A percentile compares a stretch with the other conserved stretches of the same genome.
These are phyloP conservation scores for Australoheros scitulus DNA, from an alignment of 2,113 vertebrate genomes.

Conservation along the genomic window DNA sequence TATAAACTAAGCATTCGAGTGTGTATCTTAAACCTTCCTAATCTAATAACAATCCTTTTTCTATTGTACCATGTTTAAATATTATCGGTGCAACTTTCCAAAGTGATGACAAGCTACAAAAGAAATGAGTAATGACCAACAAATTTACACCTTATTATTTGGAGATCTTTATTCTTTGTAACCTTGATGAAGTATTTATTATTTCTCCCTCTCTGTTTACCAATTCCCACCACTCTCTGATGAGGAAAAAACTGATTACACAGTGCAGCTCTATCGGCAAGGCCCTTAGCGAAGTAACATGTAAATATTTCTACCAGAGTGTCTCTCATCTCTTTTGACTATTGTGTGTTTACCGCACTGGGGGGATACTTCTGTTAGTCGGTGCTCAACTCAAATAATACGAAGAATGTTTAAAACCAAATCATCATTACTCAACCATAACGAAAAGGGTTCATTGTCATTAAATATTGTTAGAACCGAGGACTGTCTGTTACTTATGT, in stretches of 20 bases:
- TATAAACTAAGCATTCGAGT: constrained; percentile 27
- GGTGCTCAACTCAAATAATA: constrained; percentile 60
- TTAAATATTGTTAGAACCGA: constrained; percentile 28
- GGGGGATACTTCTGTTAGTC: constrained; percentile 41
- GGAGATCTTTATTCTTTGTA: constrained; percentile 45
- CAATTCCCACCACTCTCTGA: constrained; percentile 51
- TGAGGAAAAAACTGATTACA: constrained; percentile 28
- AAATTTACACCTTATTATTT: constrained; percentile 57
- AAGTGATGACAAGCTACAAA: constrained; percentile 39
- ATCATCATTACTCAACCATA: constrained; percentile 56
- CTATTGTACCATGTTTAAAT: constrained; percentile 23
- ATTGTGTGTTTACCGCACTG: constrained; percentile 52
- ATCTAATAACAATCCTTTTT: constrained; percentile 3
- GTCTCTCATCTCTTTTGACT: constrained; percentile 53
- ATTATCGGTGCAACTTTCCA: constrained; percentile 32
- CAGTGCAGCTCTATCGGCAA: constrained; percentile 13
- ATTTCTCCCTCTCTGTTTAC: constrained; percentile 63
- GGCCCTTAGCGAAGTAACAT: constrained; percentile 30
- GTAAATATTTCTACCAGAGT: constrained; percentile 64
- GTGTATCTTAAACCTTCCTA: constrained; percentile 18
- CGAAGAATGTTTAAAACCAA: constrained; percentile 61
- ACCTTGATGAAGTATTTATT: constrained; percentile 74
- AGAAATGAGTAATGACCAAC: constrained; percentile 60
- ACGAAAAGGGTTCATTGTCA: constrained; percentile 10
- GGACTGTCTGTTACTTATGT: constrained; percentile 24